Evolutionary conservation across 2,797 vertebrate genomes (phyloP), one percentile per base, ranked within the genome.

Genomic region (Pogoniulus pusillus): DNA sequence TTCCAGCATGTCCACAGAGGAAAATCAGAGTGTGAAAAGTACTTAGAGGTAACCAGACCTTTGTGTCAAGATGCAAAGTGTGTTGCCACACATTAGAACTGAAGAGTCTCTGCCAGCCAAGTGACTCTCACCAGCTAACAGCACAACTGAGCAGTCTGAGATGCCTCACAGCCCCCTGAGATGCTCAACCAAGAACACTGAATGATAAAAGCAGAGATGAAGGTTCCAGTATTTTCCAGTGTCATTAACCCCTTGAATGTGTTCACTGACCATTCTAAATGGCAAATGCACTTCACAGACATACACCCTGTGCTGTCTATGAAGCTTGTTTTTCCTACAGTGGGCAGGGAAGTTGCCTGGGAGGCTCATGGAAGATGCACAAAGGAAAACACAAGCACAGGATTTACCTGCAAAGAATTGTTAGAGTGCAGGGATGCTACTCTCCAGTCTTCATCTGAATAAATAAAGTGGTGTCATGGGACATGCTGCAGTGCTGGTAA

Each of bases 401-500:
- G 47, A 85, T 95, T 96, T 95, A 96, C 96, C 94, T 96, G 39
- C 72, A 94, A 94, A 96, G 91, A 84, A 84, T 75, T 93, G 93
- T 87, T 77, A 68, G 85, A 93, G 82, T 81, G 75, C 53, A 53
- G 53, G 65, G 82, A 71, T 82, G 43, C 84, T 91, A 19, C 78
- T 93, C 80, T 94, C 74, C 88, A 92, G 1, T 94, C 71, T 96
- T 93, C 73, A 89, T 94, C 94, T 87, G 85, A 96, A 96, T 97
- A 97, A 97, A 97, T 94, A 94, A 94, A 95, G 73, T 81, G 51
- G 85, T 94, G 76, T 94, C 88, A 4, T 70, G 90, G 96, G 93
- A 93, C 84, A 79, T 72, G 75, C 88, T 90, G 88, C 79, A 95
- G 57, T 87, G 79, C 54, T 95, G 94, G 97, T 97, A 97, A 97